A percentile compares a stretch with the other conserved stretches of the same genome.
Evolutionary conservation across 1,140 invertebrate species (phyloP).

Genomic region (Bacillus rossius): DNA sequence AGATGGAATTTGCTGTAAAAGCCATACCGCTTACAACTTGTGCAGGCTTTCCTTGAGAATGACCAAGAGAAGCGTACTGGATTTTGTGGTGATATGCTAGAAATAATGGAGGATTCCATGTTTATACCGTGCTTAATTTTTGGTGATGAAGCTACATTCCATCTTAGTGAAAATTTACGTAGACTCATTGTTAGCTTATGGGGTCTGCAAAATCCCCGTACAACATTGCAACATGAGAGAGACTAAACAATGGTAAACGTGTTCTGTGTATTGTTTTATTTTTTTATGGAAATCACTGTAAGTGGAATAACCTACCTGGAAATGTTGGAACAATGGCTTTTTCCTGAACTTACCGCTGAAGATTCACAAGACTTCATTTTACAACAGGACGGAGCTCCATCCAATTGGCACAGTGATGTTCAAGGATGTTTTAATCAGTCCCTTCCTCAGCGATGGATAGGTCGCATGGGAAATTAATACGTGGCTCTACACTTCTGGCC

Average conservation of each 20-base stretch:
- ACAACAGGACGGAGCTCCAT: conserved; percentile 40
- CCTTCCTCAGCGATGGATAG: conserved; percentile 26
- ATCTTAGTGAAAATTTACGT: conserved; percentile 14
- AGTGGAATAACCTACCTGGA: conserved; percentile 9
- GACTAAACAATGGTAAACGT: conserved; percentile 5
- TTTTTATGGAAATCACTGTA: background rate
- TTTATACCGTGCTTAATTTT: conserved; percentile 14
- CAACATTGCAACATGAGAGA: no score
- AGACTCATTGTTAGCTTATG: conserved; percentile 2
- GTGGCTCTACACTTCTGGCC: conserved; percentile 17
- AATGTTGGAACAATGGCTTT: background rate
- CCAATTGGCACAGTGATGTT: conserved; percentile 32
- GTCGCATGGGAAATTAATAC: background rate
- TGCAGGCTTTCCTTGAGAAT: conserved; percentile 10
- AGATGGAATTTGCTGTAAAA: conserved; percentile 1
- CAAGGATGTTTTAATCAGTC: conserved; percentile 28
- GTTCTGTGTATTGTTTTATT: conserved; percentile 10
- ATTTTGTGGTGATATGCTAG: conserved; percentile 10
- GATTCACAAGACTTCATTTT: conserved; percentile 20
- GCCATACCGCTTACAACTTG: background rate
- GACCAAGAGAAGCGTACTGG: conserved; percentile 15
- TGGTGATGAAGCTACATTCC: conserved; percentile 14
- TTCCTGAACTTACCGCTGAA: background rate
- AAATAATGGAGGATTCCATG: conserved; percentile 11
- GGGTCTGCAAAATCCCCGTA: conserved; percentile 6